These are phyloP conservation scores for Reinhardtius hippoglossoides DNA, from an alignment of 2,113 vertebrate species.

Conservation along the genomic window DNA sequence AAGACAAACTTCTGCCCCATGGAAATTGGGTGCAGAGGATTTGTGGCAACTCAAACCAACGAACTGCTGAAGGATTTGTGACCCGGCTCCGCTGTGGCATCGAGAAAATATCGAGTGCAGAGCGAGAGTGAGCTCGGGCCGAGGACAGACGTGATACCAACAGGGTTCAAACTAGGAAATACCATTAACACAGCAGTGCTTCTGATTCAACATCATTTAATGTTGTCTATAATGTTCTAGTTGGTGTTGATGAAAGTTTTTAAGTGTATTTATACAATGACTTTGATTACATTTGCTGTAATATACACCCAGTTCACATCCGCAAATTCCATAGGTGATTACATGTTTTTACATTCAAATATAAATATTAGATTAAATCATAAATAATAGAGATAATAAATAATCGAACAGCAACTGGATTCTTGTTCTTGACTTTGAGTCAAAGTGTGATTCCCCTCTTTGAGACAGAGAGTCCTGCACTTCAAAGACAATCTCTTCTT, in stretches of 20 bases:
- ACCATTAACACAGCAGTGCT: too few relatives aligned
- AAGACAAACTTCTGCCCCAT: slow-evolving; percentile 54
- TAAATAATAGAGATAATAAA: not conserved
- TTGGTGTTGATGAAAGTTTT: not conserved
- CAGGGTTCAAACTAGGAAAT: not conserved
- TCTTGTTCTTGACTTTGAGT: not conserved
- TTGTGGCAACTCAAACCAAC: slow-evolving; percentile 41
- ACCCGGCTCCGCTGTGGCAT: not conserved
- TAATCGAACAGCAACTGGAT: not conserved
- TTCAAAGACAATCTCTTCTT: slow-evolving; percentile 23
- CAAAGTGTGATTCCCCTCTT: not conserved
- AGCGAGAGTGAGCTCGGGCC: slow-evolving; percentile 6
- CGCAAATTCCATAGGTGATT: too few relatives aligned
- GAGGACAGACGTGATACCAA: not conserved
- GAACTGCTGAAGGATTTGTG: slow-evolving; percentile 38
- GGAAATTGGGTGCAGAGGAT: slow-evolving; percentile 46
- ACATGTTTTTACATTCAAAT: not conserved
- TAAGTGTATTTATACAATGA: too few relatives aligned
- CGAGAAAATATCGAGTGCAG: too few relatives aligned
- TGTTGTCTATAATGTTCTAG: not conserved
- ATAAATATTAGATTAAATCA: not conserved
- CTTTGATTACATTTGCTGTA: too few relatives aligned
- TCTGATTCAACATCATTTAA: too few relatives aligned
- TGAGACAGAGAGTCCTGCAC: too few relatives aligned
- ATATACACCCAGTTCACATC: too few relatives aligned